Conservation (phyloP, 2,797 vertebrate genomes). For the Phoebastria nigripes region DNA sequence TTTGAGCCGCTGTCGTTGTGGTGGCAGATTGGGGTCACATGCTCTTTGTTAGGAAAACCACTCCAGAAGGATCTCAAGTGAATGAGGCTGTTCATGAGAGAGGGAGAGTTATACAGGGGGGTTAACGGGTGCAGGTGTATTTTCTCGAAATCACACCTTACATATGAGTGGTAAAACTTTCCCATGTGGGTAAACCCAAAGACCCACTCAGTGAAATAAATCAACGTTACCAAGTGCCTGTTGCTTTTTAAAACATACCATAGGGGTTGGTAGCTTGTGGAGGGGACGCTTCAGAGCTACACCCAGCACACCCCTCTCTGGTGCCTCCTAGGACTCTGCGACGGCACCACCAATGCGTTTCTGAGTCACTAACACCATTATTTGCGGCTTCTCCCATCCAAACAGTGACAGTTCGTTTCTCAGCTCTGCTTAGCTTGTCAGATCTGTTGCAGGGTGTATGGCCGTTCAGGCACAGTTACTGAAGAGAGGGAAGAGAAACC, state of each 20-base stretch:
- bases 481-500: constrained; percentile 10
- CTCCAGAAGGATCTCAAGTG: not conserved
- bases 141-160: not conserved
- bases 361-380: not conserved
- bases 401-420: constrained; percentile 25
- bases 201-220: not conserved
- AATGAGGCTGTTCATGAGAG: accelerated
- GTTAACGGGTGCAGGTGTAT: not conserved
- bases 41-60: not conserved
- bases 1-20: accelerated
- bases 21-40: not conserved
- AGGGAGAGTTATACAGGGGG: not conserved
- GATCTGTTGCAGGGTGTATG: not conserved
- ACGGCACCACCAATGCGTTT: not conserved
- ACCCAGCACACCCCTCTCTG: not conserved
- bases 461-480: constrained; percentile 26
- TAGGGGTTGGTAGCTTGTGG: not conserved
- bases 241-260: not conserved
- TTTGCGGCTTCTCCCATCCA: constrained; percentile 11
- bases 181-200: not conserved
- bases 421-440: constrained; percentile 54
- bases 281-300: not conserved
- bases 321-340: not conserved
- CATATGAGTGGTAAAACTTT: not conserved
- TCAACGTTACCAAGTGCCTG: not conserved